phyloP scores from a whole-genome alignment of 2,797 vertebrate species.

The Coendou prehensilis region DNA sequence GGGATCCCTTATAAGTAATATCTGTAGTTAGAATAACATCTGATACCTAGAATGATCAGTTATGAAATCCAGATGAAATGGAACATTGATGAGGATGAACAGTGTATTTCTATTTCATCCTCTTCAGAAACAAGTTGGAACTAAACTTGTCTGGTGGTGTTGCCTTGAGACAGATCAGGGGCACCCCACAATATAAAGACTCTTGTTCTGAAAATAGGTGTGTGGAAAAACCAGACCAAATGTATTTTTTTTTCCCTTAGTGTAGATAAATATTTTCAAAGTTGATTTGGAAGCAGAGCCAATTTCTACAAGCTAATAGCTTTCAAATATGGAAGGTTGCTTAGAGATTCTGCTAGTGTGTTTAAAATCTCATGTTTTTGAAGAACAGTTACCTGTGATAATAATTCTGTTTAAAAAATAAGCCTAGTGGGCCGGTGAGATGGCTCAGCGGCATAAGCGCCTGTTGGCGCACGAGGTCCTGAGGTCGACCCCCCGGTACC shows the following conservation, averaged over 20 bases:
- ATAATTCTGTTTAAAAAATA: conserved; percentile 52
- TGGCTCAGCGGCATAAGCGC: no score
- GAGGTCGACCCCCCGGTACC: no score
- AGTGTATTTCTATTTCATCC: neutral
- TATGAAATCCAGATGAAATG: neutral
- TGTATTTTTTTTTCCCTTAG: conserved; percentile 26
- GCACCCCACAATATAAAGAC: neutral
- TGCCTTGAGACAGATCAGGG: neutral
- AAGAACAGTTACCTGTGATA: conserved; percentile 5
- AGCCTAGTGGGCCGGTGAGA: no score
- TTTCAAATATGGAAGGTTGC: conserved; percentile 35
- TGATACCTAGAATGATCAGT: neutral
- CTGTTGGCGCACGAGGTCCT: no score
- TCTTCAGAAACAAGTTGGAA: neutral
- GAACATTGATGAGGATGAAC: neutral
- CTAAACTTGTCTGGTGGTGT: neutral
- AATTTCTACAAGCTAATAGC: neutral
- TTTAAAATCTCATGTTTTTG: conserved; percentile 61
- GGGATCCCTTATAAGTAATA: neutral
- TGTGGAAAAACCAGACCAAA: neutral
- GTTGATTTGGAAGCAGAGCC: conserved; percentile 45
- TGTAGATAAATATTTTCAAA: conserved; percentile 24
- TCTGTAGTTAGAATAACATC: conserved; percentile 1
- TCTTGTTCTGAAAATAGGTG: conserved; percentile 14
- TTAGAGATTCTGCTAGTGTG: neutral